Percentiles rank a stretch among this genome's conserved stretches.
phyloP scores from a whole-genome alignment of 1,140 invertebrate genomes.

The Heliconius congener region DNA sequence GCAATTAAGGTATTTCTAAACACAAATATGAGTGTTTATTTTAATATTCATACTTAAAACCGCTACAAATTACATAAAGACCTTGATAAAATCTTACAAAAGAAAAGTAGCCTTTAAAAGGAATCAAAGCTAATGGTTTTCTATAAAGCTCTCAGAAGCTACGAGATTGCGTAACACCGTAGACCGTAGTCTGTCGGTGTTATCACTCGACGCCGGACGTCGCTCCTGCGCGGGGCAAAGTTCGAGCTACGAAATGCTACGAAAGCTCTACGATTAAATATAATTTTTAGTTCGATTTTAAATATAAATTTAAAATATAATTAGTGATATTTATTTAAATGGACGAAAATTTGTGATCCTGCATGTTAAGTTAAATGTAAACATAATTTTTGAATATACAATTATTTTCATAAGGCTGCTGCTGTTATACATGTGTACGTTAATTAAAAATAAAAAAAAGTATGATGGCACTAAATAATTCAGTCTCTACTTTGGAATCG shows the following conservation, averaged over 20 bases:
- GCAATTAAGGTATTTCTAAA: too few species aligned
- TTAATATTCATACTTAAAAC: too few species aligned
- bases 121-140: not conserved
- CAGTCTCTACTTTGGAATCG: not conserved
- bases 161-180: not conserved
- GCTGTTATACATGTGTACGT: too few species aligned
- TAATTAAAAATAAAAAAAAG: not conserved
- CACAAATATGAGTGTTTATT: too few species aligned
- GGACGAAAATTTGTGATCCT: not conserved
- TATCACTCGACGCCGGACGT: constrained; percentile 8
- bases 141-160: not conserved
- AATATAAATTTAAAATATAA: not conserved
- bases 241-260: constrained; percentile 12
- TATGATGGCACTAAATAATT: not conserved
- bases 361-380: not conserved
- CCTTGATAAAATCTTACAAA: too few species aligned
- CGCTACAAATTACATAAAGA: too few species aligned
- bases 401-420: not conserved
- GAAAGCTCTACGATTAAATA: not conserved
- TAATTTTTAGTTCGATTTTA: too few species aligned
- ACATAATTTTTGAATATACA: not conserved
- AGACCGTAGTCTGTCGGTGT: constrained; percentile 19
- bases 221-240: not conserved
- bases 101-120: not conserved
- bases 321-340: not conserved